A percentile compares a stretch with the other conserved stretches of the same genome.
Conservation (phyloP, 2,888 invertebrate species). For the Agrochola circellaris region DNA sequence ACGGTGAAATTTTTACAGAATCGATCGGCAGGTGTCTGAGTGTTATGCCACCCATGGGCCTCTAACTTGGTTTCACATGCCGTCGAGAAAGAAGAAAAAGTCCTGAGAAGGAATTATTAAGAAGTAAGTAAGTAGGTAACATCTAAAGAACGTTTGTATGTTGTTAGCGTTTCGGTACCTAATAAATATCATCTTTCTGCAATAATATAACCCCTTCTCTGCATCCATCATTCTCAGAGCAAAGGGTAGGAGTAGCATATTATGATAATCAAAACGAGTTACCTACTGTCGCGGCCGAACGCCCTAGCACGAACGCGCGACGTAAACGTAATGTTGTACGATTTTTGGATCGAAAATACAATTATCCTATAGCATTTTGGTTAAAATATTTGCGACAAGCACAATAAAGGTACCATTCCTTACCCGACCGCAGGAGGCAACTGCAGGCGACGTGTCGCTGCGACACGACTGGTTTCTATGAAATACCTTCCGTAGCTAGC, state of each 20-base stretch:
- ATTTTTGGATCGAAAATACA: neutral
- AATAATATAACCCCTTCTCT: slow-evolving; percentile 4
- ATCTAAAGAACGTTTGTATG: no score
- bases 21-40: no score
- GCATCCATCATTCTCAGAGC: slow-evolving; percentile 15
- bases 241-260: neutral
- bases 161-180: neutral
- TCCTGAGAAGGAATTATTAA: neutral
- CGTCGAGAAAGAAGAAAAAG: no score
- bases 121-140: neutral
- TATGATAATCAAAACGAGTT: slow-evolving; percentile 20
- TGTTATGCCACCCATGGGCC: no score
- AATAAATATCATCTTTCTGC: slow-evolving; percentile 1
- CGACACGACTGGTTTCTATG: no score
- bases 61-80: no score
- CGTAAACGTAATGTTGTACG: neutral
- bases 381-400: no score
- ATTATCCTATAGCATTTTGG: neutral
- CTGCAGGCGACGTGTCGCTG: no score
- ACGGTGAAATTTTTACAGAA: no score
- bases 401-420: no score
- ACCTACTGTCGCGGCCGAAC: neutral
- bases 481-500: no score
- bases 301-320: neutral
- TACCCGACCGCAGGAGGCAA: no score